A percentile compares a stretch with the other conserved stretches of the same genome.
phyloP scores from a whole-genome alignment of 2,797 vertebrate species.

The Sebastes wilsoni region DNA sequence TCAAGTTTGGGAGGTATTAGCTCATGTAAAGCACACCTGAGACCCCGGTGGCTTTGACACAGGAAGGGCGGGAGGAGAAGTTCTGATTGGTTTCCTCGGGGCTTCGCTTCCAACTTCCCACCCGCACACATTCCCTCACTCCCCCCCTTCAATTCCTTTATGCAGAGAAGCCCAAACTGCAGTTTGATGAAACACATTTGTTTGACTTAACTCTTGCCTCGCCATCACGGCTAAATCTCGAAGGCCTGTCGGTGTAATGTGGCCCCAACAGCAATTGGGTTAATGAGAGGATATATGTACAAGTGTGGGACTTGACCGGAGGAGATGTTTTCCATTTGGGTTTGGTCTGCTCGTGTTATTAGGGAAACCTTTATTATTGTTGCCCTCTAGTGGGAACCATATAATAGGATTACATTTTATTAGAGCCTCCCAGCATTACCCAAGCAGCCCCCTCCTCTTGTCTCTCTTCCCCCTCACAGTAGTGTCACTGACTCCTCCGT shows the following conservation, averaged over 20 bases:
- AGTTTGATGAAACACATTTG: constrained; percentile 88
- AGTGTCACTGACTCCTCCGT: constrained; percentile 70
- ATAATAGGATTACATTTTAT: constrained; percentile 90
- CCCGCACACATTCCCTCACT: constrained; percentile 80
- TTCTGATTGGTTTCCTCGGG: constrained; percentile 84
- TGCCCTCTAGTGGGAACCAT: constrained; percentile 86
- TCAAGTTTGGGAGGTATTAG: constrained; percentile 83
- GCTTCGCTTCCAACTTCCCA: constrained; percentile 77
- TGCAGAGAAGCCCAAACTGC: constrained; percentile 82
- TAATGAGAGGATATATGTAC: constrained; percentile 85
- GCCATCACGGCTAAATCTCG: constrained; percentile 73
- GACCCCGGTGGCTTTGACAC: constrained; percentile 80
- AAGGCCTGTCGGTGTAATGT: constrained; percentile 77
- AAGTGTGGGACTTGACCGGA: constrained; percentile 82
- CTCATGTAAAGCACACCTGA: constrained; percentile 81
- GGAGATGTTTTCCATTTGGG: constrained; percentile 84
- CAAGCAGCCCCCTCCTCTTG: constrained; percentile 73
- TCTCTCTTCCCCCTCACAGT: constrained; percentile 68
- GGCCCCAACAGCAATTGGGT: constrained; percentile 80
- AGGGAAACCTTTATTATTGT: constrained; percentile 89
- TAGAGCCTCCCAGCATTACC: constrained; percentile 84
- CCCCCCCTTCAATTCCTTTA: constrained; percentile 72
- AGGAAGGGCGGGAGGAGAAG: constrained; percentile 76
- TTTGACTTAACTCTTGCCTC: constrained; percentile 85
- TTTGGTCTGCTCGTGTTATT: constrained; percentile 84